Conservation (phyloP, 1,140 invertebrate species). For the Saxidomus purpurata region DNA sequence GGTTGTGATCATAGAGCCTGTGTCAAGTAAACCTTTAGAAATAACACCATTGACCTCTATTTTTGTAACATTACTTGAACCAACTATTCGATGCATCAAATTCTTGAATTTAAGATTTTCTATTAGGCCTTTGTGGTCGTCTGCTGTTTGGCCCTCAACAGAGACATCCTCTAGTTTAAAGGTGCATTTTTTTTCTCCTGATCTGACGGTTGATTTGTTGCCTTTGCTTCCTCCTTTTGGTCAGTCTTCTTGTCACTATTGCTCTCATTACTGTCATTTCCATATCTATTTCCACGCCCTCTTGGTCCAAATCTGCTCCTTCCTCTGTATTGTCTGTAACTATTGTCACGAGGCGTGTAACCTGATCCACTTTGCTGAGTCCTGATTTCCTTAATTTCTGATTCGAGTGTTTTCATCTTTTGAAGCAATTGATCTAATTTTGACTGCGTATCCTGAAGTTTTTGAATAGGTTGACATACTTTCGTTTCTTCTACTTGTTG, state of each 20-base stretch:
- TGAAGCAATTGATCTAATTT: not conserved
- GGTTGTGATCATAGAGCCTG: not conserved
- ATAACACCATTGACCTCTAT: not conserved
- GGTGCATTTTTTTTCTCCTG: not conserved
- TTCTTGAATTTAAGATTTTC: not conserved
- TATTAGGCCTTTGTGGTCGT: not conserved
- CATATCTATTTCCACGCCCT: not conserved
- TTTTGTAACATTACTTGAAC: not conserved
- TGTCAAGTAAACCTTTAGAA: not conserved
- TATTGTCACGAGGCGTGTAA: too few relatives aligned
- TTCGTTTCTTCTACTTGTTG: not conserved
- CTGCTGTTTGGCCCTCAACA: not conserved
- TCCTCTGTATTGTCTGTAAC: too few relatives aligned
- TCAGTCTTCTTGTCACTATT: too few relatives aligned
- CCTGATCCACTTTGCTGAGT: not conserved
- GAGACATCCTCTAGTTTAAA: not conserved
- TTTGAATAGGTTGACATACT: not conserved
- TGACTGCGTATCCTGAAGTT: not conserved
- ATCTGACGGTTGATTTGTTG: not conserved
- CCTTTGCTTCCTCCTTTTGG: not conserved
- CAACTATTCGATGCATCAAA: not conserved
- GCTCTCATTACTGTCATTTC: too few relatives aligned
- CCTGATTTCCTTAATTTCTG: not conserved
- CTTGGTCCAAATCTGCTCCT: not conserved
- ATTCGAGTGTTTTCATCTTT: not conserved